These are phyloP conservation scores for Protosalanx chinensis DNA, from an alignment of 2,797 vertebrate genomes.

Conservation along the genomic window DNA sequence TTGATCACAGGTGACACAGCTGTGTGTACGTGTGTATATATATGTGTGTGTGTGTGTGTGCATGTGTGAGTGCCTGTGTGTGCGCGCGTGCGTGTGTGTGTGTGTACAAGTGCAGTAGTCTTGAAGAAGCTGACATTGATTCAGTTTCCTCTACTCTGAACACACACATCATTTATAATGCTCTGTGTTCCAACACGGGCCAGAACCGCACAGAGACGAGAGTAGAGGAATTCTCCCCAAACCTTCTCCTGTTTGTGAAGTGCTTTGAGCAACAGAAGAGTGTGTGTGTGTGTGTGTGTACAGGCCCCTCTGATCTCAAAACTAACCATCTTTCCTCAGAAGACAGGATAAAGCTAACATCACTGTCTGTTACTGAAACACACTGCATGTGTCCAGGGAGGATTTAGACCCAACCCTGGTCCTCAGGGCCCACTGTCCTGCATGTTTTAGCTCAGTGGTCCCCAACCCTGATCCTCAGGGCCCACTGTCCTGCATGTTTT, in stretches of 20 bases:
- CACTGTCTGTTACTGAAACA: no score
- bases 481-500: no score
- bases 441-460: no score
- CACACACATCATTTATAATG: not conserved
- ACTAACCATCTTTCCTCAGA: slow-evolving; percentile 27
- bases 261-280: slow-evolving; percentile 8
- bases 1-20: not conserved
- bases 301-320: slow-evolving; percentile 19
- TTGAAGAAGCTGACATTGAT: not conserved
- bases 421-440: no score
- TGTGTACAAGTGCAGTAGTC: not conserved
- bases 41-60: slow-evolving; percentile 20
- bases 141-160: not conserved
- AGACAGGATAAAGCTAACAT: slow-evolving; percentile 14
- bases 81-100: slow-evolving; percentile 9
- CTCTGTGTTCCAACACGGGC: not conserved
- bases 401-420: no score
- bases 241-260: slow-evolving; percentile 48
- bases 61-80: not conserved
- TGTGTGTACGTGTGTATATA: not conserved
- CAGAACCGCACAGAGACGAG: slow-evolving; percentile 22
- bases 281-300: slow-evolving; percentile 21
- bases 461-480: no score
- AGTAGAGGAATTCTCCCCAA: slow-evolving; percentile 51
- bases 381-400: no score